phyloP scores from a whole-genome alignment of 2,888 invertebrate species.

The Ormyrus labotus region DNA sequence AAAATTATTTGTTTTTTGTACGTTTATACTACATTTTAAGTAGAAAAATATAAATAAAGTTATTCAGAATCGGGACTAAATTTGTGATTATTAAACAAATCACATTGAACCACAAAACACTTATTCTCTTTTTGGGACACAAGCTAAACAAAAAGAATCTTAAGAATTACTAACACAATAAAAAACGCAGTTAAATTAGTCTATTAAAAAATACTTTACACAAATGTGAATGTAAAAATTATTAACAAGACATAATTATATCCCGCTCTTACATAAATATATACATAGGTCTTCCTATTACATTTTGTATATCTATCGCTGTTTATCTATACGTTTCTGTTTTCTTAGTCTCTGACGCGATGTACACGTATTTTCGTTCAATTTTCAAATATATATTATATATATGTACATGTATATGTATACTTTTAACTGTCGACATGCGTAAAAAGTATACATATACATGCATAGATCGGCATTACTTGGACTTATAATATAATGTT shows the following conservation, averaged over 20 bases:
- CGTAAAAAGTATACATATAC: constrained; percentile 27
- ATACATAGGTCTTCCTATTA: constrained; percentile 40
- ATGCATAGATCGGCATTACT: constrained; percentile 27
- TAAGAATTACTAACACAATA: too few species aligned
- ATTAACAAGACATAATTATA: constrained; percentile 8
- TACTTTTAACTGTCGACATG: background rate
- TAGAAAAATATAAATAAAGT: background rate
- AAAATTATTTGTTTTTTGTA: too few species aligned
- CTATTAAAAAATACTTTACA: background rate
- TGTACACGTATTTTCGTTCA: constrained; percentile 35
- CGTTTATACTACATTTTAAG: too few species aligned
- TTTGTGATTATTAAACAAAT: background rate
- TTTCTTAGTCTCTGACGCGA: constrained; percentile 17
- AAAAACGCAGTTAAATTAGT: too few species aligned
- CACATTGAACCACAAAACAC: background rate
- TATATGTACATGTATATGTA: constrained; percentile 8
- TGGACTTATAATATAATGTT: constrained; percentile 44
- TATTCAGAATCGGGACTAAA: background rate
- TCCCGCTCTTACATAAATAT: constrained; percentile 1
- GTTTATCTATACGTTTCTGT: constrained; percentile 32
- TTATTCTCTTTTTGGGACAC: too few species aligned
- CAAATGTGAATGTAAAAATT: constrained; percentile 1
- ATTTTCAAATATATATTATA: constrained; percentile 4
- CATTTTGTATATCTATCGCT: constrained; percentile 46
- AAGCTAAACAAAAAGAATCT: too few species aligned